Evolutionary conservation across 2,888 invertebrate genomes (phyloP), one percentile per base, ranked within the genome.

Genomic region (Cryptus viduatorius): DNA sequence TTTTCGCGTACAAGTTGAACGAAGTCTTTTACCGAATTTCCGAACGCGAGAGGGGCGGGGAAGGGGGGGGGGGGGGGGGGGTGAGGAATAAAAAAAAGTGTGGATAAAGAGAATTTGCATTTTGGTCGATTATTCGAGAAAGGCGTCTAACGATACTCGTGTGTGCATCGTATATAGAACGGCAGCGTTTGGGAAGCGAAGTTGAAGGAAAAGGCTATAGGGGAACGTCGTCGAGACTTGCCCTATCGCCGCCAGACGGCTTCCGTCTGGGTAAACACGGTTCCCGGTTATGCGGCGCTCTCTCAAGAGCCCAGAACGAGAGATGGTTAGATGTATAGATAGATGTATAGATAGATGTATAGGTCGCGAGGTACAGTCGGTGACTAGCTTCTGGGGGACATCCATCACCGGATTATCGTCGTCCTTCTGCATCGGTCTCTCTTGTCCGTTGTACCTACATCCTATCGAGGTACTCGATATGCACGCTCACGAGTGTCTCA

Each of bases 191-290:
- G 56, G 71, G 56, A 67, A 48, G 79, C 56, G n/a, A 76, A 86
- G 75, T 82, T 80, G 64, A 73, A 77, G 82, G 68, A 82, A 80
- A 81, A 84, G 84, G 79, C 67, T 37, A 44, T 48, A 48, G 65
- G 48, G 68, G 56, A 37, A 71, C 86, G 77, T 86, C 80, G 86
- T n/a, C 10, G 42, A 64, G 37, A 8, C 42, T 88, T 87, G 88
- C 85, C 88, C 90, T 91, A 91, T 91, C 91, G 88, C 88, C 86
- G 88, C 89, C 90, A 91, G 90, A 91, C 90, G 89, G 89, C 90
- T 93, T 91, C 91, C 92, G 92, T 93, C 92, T 93, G 93, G 91
- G 91, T 91, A 93, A 93, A 93, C 92, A 92, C 88, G 86, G 85
- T 83, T 72, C 50, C 56, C 65, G 87, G 80, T 84, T 72, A 75